phyloP scores from a whole-genome alignment of 2,888 invertebrate genomes.

The Sphinx pinastri region DNA sequence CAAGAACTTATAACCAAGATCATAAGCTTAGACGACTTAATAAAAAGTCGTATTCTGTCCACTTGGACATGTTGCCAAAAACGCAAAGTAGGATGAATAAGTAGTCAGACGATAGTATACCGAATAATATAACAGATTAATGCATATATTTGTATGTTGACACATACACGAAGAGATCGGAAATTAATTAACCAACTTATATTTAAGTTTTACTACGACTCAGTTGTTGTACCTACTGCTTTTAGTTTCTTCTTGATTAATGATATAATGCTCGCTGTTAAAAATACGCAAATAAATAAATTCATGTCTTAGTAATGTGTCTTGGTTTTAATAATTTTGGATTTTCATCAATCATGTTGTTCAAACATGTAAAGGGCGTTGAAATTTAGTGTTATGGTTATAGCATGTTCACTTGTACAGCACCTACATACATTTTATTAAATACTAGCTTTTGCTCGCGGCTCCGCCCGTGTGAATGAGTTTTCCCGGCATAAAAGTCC shows the following conservation, averaged over 20 bases:
- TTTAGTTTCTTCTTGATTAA: slow-evolving; percentile 41
- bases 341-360: slow-evolving; percentile 14
- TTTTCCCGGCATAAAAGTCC: too few species aligned
- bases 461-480: too few species aligned
- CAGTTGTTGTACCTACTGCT: slow-evolving; percentile 48
- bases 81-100: not conserved
- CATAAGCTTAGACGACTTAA: too few species aligned
- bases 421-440: too few species aligned
- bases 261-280: slow-evolving; percentile 4
- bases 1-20: too few species aligned
- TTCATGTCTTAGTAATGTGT: slow-evolving; percentile 1
- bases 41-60: too few species aligned
- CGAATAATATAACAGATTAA: slow-evolving; percentile 25
- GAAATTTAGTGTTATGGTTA: too few species aligned
- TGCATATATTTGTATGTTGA: slow-evolving; percentile 29
- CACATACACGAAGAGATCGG: slow-evolving; percentile 55
- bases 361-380: not conserved
- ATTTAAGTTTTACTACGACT: slow-evolving; percentile 47
- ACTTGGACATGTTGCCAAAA: too few species aligned
- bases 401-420: too few species aligned
- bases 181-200: slow-evolving; percentile 65
- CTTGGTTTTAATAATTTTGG: slow-evolving; percentile 18
- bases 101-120: not conserved
- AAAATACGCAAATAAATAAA: slow-evolving; percentile 14
- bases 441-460: too few species aligned